A percentile compares a stretch with the other conserved stretches of the same genome.
Conservation (phyloP, 2,888 invertebrate species). For the Melanostoma scalare region DNA sequence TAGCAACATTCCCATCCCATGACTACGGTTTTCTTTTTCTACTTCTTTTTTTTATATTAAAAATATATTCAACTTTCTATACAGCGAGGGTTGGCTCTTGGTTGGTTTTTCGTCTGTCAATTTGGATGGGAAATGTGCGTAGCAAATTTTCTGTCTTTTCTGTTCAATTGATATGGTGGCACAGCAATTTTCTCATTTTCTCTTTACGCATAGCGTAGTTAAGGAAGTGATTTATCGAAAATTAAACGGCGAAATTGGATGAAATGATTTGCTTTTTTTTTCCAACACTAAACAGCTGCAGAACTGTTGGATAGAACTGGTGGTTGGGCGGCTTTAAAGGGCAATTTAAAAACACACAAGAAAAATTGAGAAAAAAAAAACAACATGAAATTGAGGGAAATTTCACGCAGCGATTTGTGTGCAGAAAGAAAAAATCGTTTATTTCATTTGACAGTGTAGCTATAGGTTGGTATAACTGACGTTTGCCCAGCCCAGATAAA, state of each 20-base stretch:
- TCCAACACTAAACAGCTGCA: constrained; percentile 41
- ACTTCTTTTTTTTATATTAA: constrained; percentile 35
- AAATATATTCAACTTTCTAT: constrained; percentile 44
- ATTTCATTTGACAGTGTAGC: constrained; percentile 13
- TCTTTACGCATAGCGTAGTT: constrained; percentile 17
- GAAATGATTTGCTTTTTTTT: constrained; percentile 38
- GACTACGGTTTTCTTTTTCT: not conserved
- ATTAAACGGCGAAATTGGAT: constrained; percentile 69
- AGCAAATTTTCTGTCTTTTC: constrained; percentile 54
- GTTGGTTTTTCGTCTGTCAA: constrained; percentile 40
- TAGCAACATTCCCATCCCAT: constrained; percentile 38
- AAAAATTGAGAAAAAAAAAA: not conserved
- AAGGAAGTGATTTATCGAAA: constrained; percentile 63
- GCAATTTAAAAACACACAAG: constrained; percentile 8
- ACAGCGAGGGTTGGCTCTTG: constrained; percentile 24
- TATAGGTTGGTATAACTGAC: not conserved
- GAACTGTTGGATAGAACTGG: not conserved
- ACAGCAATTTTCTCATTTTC: constrained; percentile 36
- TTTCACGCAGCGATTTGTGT: constrained; percentile 28
- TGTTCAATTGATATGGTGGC: constrained; percentile 34
- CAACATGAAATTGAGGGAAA: not conserved
- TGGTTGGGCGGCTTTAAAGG: constrained; percentile 24
- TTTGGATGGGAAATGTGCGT: constrained; percentile 55
- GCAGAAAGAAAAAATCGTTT: constrained; percentile 4
- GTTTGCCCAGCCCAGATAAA: constrained; percentile 9